Base-by-base conservation (phyloP, 2,888 invertebrate genomes). In the Leptopterna dolabrata region DNA sequence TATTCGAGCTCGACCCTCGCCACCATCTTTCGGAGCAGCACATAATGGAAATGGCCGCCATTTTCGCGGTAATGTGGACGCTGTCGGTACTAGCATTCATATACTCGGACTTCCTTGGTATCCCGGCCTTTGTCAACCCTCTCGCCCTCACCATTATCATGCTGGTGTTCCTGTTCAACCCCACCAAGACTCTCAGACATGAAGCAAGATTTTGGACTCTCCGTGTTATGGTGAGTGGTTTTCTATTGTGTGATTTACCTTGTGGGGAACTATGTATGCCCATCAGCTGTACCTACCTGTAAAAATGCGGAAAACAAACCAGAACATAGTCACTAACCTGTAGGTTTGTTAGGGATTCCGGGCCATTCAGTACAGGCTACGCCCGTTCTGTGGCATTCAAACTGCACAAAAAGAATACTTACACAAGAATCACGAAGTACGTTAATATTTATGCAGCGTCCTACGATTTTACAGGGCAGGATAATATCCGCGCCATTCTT, bases 201-300 rank as follows among this genome's bases (percentile, higher is more conserved):
- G 97, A 98, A 91, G 98, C 99, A 0, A 93, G 99, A 89, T 97
- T 98, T 92, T 99, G 99, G 99, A 94, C 98, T 30, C 92, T 99
- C 83, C 94, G 95, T 92, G 96, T 98, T 90, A 93, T 97, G 92
- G 98, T 96, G 91, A 94, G 95, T 71, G 30, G 19, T 4, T 14
- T 27, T n/a, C 3, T 76, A 14, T 76, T 30, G 30, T 29, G 47
- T 27, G 16, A 7, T 6, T 30, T 76, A 4, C 14, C 24, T 63
- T 11, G 4, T 11, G 43, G 7, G 11, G 43, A 43, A 43, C 43
- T 43, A n/a, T n/a, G n/a, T n/a, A n/a, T n/a, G n/a, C n/a, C n/a
- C n/a, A n/a, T n/a, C n/a, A n/a, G n/a, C n/a, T n/a, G n/a, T n/a
- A n/a, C n/a, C n/a, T n/a, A n/a, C n/a, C n/a, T n/a, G n/a, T n/a